phyloP scores from a whole-genome alignment of 2,797 vertebrate genomes.

The Cacajao melanocephalus region DNA sequence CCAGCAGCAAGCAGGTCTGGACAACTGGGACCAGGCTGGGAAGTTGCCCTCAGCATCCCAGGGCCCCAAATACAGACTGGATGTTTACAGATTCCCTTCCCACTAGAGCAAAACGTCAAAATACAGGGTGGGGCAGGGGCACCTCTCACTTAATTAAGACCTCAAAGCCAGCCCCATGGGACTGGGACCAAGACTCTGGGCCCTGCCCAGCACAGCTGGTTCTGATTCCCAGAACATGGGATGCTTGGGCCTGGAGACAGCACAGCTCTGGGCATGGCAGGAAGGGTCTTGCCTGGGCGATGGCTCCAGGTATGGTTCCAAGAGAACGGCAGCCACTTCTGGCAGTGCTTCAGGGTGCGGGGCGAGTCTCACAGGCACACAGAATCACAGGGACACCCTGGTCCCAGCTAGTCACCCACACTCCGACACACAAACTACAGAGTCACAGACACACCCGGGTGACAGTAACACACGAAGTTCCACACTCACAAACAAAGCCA shows the following conservation, averaged over 20 bases:
- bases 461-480: conserved; percentile 20
- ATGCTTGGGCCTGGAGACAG: not conserved
- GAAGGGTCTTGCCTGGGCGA: not conserved
- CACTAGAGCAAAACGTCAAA: not conserved
- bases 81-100: conserved; percentile 21
- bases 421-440: conserved; percentile 54
- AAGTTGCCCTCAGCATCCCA: not conserved
- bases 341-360: not conserved
- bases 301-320: not conserved
- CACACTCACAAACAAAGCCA: conserved; percentile 66
- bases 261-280: not conserved
- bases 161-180: not conserved
- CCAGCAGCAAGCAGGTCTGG: not conserved
- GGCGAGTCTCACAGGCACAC: not conserved
- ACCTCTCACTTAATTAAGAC: not conserved
- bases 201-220: not conserved
- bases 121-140: not conserved
- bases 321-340: conserved; percentile 16
- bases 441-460: conserved; percentile 56
- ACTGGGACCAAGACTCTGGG: not conserved
- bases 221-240: not conserved
- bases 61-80: not conserved
- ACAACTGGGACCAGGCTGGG: conserved; percentile 16
- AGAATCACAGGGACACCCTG: not conserved
- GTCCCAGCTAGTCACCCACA: conserved; percentile 27